A percentile compares a stretch with the other conserved stretches of the same genome.
Conservation (phyloP, 2,888 invertebrate genomes). For the Rhorus exstirpatorius region DNA sequence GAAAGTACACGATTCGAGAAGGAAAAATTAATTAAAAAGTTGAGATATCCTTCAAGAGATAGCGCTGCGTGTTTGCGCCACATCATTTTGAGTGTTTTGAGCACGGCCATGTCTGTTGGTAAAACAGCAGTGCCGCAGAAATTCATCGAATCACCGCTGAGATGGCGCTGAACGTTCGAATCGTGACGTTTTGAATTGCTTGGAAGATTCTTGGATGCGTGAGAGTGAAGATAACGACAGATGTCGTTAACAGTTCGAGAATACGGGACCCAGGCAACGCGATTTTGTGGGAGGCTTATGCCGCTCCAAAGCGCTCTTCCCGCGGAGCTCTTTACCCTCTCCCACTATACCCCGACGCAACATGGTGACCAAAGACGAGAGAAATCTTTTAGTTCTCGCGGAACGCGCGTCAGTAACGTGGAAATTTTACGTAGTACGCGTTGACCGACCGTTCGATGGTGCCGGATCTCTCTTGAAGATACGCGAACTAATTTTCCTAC, state of each 20-base stretch:
- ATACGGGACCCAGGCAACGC: constrained; percentile 61
- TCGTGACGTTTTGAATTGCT: neutral
- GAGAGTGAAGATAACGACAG: too few relatives aligned
- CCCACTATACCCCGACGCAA: constrained; percentile 7
- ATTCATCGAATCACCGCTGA: neutral
- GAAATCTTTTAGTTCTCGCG: constrained; percentile 63
- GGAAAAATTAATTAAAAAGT: constrained; percentile 28
- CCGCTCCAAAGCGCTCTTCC: constrained; percentile 55
- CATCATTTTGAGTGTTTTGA: too few relatives aligned
- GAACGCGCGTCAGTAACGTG: constrained; percentile 71
- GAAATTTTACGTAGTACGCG: constrained; percentile 60
- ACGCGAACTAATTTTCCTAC: constrained; percentile 3
- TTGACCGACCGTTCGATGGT: constrained; percentile 45
- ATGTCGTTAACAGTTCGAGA: too few relatives aligned
- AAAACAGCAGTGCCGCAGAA: neutral
- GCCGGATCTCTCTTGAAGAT: constrained; percentile 42
- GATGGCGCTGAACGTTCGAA: neutral
- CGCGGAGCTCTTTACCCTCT: constrained; percentile 26
- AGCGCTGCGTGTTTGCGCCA: too few relatives aligned
- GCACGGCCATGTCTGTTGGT: constrained; percentile 17
- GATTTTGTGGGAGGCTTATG: constrained; percentile 43
- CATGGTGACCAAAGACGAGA: constrained; percentile 28
- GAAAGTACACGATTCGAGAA: too few relatives aligned
- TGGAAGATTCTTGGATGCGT: neutral
- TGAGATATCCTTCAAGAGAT: neutral